Base-by-base conservation (phyloP, 2,888 invertebrate genomes). In the Philaethria dido region DNA sequence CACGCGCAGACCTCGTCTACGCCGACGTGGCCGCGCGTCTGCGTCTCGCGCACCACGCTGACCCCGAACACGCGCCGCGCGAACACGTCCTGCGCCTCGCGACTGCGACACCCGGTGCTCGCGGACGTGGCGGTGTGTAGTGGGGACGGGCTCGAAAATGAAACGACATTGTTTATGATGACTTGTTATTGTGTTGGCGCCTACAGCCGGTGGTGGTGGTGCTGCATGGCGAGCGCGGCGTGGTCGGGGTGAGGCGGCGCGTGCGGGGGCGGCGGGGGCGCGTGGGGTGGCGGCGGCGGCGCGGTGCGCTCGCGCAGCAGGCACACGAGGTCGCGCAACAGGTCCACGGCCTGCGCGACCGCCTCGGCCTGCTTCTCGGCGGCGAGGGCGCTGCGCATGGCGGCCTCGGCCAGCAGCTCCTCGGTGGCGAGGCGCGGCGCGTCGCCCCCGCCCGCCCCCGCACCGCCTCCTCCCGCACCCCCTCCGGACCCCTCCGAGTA, bases 1-100 rank as follows among this genome's bases (percentile, higher is more conserved):
- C 80, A 25, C 92, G 94, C 62, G 97, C 97, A 18, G 93, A 93
- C 71, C 75, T 79, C 22, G 96, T 95, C n/a, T 94, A 95, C 93
- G 81, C 79, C 33, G 70, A 70, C 22, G 70, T 69, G 25, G 61
- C 94, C 94, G 79, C 95, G 96, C 9, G 93, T 92, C 72, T 73
- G 89, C 25, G 88, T 78, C 64, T 73, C 73, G 64, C 73, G 69
- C 39, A 64, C 16, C 64, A 29, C 22, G 64, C 63, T 57, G 62
- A 44, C 60, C 44, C 22, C 57, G 33, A 13, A 11, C 39, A 11
- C 39, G 13, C 39, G 9, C 54, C 55, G 25, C 48, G 48, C 20
- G 55, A 55, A 13, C 65, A 20, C 48, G 52, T 44, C 16, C 50
- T 64, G 42, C 65, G 25, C 18, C 55, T 11, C 8, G 4, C 52